Conservation (phyloP, 53 echinoderm and acorn worm species). For the Astropecten irregularis region DNA sequence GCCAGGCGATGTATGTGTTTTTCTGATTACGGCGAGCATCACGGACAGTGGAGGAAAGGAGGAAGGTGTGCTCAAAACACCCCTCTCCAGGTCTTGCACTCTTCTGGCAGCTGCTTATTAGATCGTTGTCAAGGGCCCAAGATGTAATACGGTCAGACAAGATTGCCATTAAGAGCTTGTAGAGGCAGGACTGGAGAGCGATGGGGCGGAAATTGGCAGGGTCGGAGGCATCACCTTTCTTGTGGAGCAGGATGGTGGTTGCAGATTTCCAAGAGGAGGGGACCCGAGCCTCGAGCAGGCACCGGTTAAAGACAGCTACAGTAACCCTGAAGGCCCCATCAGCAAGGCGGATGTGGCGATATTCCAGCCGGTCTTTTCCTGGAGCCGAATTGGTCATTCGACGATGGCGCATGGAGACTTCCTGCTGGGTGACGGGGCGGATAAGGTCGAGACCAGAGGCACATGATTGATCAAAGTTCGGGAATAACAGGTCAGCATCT, state of each 20-base stretch:
- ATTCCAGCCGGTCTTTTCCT: not conserved
- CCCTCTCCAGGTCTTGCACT: slow-evolving; percentile 46
- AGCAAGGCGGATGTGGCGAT: slow-evolving; percentile 11
- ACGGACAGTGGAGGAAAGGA: not conserved
- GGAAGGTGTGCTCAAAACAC: slow-evolving; percentile 48
- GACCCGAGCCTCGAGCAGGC: slow-evolving; percentile 22
- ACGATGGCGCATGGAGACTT: not conserved
- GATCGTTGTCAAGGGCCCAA: slow-evolving; percentile 30
- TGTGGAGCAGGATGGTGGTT: slow-evolving; percentile 24
- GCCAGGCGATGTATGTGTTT: slow-evolving; percentile 13
- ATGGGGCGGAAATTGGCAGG: slow-evolving; percentile 23
- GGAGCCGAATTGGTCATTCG: slow-evolving; percentile 14
- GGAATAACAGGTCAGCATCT: not conserved
- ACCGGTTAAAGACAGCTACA: slow-evolving; percentile 31
- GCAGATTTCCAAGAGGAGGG: slow-evolving; percentile 53
- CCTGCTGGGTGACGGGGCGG: not conserved
- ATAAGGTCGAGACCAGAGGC: slow-evolving; percentile 1
- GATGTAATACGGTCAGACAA: slow-evolving; percentile 25
- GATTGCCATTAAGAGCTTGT: slow-evolving; percentile 26
- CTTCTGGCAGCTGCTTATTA: slow-evolving; percentile 44
- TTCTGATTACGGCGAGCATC: slow-evolving; percentile 13
- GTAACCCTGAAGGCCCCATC: slow-evolving; percentile 23
- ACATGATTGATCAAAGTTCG: not conserved
- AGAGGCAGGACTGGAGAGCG: slow-evolving; percentile 26
- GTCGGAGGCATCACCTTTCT: slow-evolving; percentile 31